A percentile compares a stretch with the other conserved stretches of the same genome.
phyloP scores from a whole-genome alignment of 2,797 vertebrate genomes.

The Gymnoscopelus microlampas region DNA sequence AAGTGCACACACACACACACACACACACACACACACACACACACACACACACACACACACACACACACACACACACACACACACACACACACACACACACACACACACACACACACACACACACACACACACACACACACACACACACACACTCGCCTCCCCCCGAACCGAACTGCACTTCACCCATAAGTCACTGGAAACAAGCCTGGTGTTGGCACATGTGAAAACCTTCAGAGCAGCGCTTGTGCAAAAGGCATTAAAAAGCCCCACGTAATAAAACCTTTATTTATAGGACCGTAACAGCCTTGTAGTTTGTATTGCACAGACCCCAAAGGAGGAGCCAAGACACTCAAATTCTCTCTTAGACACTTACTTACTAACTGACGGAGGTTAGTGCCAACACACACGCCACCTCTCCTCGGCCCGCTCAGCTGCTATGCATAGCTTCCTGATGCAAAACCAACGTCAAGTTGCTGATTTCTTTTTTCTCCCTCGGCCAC shows the following conservation, averaged over 20 bases:
- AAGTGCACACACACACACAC: background rate
- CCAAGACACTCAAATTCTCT: conserved; percentile 64
- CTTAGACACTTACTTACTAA: conserved; percentile 58
- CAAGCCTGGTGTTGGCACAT: conserved; percentile 66
- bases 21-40: background rate
- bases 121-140: background rate
- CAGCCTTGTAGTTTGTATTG: conserved; percentile 84
- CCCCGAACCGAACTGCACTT: conserved; percentile 28
- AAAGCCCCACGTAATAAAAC: conserved; percentile 78
- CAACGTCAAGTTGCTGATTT: conserved; percentile 52
- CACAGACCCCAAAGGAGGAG: conserved; percentile 76
- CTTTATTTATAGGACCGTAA: conserved; percentile 84
- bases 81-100: background rate
- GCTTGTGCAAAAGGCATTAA: conserved; percentile 79
- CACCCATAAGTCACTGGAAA: conserved; percentile 23
- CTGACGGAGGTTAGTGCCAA: conserved; percentile 42
- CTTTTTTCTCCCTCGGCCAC: conserved; percentile 50
- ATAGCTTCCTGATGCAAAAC: conserved; percentile 61
- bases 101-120: background rate
- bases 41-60: background rate
- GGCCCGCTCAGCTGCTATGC: conserved; percentile 29
- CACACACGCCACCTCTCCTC: conserved; percentile 42
- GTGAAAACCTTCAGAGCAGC: conserved; percentile 70
- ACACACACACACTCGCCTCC: conserved; percentile 1
- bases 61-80: background rate